phyloP scores from a whole-genome alignment of 2,797 vertebrate species.

The Tapirus indicus region DNA sequence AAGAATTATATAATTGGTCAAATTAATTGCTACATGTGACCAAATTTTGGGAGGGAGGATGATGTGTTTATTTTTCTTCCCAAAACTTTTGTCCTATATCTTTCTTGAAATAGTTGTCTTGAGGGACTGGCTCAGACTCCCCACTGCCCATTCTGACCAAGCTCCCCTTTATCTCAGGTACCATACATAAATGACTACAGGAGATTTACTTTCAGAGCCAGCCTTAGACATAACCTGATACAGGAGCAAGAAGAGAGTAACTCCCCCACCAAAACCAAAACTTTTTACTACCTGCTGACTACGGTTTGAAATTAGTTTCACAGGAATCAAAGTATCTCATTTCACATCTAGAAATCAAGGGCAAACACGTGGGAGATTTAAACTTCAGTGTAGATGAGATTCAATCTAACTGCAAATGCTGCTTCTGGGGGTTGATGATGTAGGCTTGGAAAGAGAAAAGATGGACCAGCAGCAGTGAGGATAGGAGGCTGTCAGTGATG shows the following conservation, averaged over 20 bases:
- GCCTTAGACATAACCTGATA: slow-evolving; percentile 40
- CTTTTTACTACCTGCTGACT: neutral
- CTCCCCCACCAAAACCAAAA: neutral
- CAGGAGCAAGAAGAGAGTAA: slow-evolving; percentile 19
- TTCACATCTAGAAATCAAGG: slow-evolving; percentile 67
- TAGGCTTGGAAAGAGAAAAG: neutral
- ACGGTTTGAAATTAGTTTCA: slow-evolving; percentile 52
- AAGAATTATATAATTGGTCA: neutral
- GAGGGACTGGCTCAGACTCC: neutral
- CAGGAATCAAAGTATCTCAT: slow-evolving; percentile 34
- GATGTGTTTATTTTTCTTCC: neutral
- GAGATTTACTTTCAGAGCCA: neutral
- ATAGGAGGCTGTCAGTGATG: neutral
- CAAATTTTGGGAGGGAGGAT: neutral
- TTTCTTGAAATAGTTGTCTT: slow-evolving; percentile 42
- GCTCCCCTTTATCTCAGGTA: neutral
- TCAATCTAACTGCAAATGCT: slow-evolving; percentile 50
- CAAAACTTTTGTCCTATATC: neutral
- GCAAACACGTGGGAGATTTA: slow-evolving; percentile 46
- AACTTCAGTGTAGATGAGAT: neutral
- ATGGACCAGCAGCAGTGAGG: neutral
- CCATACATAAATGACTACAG: neutral
- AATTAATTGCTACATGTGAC: slow-evolving; percentile 39
- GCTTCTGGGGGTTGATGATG: neutral
- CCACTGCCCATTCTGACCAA: slow-evolving; percentile 14